These are phyloP conservation scores for Calameuta pallipes DNA, from an alignment of 2,888 invertebrate genomes.

Conservation along the genomic window DNA sequence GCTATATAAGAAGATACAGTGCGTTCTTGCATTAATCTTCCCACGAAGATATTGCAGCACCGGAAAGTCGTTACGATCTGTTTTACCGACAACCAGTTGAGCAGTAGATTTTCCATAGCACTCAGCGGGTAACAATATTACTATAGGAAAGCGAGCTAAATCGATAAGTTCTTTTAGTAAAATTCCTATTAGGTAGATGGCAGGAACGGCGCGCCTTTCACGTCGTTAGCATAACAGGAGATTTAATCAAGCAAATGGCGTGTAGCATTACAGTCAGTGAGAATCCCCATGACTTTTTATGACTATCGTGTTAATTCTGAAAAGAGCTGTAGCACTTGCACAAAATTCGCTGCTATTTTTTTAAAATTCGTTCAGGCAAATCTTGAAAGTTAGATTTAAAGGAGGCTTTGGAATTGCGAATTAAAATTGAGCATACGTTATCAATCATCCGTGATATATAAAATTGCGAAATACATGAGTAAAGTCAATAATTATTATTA, in stretches of 20 bases:
- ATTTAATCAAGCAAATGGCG: conserved; percentile 5
- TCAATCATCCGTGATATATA: neutral
- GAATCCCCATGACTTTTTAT: neutral
- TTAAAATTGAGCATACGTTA: neutral
- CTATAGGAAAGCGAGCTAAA: too few species aligned
- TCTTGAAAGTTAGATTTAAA: neutral
- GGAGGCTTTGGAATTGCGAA: neutral
- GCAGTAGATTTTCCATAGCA: too few species aligned
- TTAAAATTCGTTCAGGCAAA: neutral
- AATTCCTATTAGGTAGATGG: neutral
- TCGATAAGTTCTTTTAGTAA: too few species aligned
- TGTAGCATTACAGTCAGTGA: neutral
- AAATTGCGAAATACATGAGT: neutral
- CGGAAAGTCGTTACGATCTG: too few species aligned
- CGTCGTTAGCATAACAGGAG: neutral
- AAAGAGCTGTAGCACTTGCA: neutral
- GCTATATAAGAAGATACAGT: too few species aligned
- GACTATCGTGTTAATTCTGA: neutral
- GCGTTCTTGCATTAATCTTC: too few species aligned
- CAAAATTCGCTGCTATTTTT: neutral
- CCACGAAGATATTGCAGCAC: too few species aligned
- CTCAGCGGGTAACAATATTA: too few species aligned
- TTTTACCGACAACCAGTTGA: too few species aligned
- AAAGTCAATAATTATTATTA: neutral
- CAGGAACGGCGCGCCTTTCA: neutral